These are phyloP conservation scores for Phrynocephalus versicolor DNA, from an alignment of 2,113 vertebrate genomes.

Conservation along the genomic window DNA sequence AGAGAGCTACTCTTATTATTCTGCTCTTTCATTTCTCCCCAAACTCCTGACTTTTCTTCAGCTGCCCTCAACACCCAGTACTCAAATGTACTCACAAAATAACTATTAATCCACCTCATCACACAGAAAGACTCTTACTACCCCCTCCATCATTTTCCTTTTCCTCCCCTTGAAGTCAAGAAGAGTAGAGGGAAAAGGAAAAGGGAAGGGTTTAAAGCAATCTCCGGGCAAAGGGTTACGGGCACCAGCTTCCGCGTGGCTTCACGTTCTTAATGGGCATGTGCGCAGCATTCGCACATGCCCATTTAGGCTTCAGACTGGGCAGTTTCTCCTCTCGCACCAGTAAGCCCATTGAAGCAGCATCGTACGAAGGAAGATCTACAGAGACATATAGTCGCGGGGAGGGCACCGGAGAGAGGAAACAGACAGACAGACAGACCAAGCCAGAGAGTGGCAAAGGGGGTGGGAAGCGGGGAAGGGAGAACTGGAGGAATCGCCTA, in stretches of 20 bases:
- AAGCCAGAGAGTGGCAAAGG: not conserved
- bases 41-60: too few relatives aligned
- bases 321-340: not conserved
- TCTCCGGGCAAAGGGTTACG: not conserved
- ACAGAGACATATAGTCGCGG: not conserved
- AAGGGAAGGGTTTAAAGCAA: not conserved
- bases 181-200: not conserved
- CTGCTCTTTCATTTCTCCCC: not conserved
- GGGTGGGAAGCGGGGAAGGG: not conserved
- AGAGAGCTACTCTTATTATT: too few relatives aligned
- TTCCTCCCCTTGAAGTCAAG: not conserved
- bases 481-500: conserved; percentile 6
- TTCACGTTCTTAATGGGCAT: conserved; percentile 49
- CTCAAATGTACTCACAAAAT: not conserved
- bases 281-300: conserved; percentile 58
- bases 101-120: too few relatives aligned
- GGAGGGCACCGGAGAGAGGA: not conserved
- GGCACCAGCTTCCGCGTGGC: not conserved
- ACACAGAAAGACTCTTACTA: too few relatives aligned
- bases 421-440: not conserved
- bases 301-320: conserved; percentile 42
- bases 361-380: not conserved
- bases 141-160: not conserved
- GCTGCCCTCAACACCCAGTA: not conserved
- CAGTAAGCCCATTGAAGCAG: conserved; percentile 3